A percentile compares a stretch with the other conserved stretches of the same genome.
These are phyloP conservation scores for Phylloscopus whistleri DNA, from an alignment of 2,113 vertebrate species.

Conservation along the genomic window DNA sequence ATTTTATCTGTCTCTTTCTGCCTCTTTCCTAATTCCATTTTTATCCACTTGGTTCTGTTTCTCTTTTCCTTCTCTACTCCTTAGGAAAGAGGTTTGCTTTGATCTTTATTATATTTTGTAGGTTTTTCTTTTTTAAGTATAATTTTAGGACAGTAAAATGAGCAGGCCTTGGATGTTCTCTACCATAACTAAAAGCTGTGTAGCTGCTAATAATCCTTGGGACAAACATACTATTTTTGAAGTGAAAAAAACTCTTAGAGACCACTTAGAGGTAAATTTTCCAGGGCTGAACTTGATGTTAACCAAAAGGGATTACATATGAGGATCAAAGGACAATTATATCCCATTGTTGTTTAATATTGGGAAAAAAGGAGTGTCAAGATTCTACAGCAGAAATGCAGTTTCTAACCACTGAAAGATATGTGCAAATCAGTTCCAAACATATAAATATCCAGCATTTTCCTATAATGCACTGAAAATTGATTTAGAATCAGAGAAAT, in stretches of 20 bases:
- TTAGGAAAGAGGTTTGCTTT: slow-evolving; percentile 14
- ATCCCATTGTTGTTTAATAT: neutral
- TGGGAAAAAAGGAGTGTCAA: neutral
- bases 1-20: neutral
- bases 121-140: neutral
- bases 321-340: neutral
- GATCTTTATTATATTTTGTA: slow-evolving; percentile 8
- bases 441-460: neutral
- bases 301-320: neutral
- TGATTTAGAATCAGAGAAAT: neutral
- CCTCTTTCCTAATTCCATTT: neutral
- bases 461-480: neutral
- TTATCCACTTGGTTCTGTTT: slow-evolving; percentile 1
- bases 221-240: neutral
- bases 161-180: neutral
- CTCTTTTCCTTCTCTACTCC: neutral
- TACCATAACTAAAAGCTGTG: neutral
- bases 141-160: neutral
- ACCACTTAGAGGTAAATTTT: neutral
- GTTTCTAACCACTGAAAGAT: neutral
- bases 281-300: neutral
- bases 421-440: neutral
- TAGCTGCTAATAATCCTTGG: neutral
- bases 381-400: neutral
- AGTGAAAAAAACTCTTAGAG: neutral